A percentile compares a stretch with the other conserved stretches of the same genome.
phyloP scores from a whole-genome alignment of 2,113 vertebrate genomes.

The Lipotes vexillifer region DNA sequence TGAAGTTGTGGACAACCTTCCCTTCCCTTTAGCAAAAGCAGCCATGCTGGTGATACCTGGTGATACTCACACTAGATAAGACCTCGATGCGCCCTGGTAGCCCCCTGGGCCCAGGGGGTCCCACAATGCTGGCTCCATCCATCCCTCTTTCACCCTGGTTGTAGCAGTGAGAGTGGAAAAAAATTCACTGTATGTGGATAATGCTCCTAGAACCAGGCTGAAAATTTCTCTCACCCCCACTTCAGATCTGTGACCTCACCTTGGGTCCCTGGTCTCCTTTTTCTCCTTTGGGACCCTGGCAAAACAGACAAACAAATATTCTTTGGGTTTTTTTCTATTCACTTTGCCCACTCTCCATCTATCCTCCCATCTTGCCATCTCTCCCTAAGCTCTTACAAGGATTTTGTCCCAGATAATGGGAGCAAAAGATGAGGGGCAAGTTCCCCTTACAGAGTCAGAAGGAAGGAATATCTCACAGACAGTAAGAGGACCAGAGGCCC shows the following conservation, averaged over 20 bases:
- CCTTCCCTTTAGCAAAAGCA: neutral
- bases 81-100: constrained; percentile 84
- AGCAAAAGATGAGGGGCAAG: neutral
- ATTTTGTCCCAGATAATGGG: neutral
- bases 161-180: constrained; percentile 8
- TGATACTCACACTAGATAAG: constrained; percentile 85
- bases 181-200: neutral
- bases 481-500: neutral
- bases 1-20: neutral
- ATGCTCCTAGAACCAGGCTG: neutral
- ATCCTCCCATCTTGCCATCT: neutral
- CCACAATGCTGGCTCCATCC: constrained; percentile 83
- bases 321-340: neutral
- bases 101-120: constrained; percentile 90
- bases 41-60: no score
- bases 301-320: constrained; percentile 27
- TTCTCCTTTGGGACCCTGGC: constrained; percentile 87
- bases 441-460: neutral
- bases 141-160: constrained; percentile 88
- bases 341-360: neutral
- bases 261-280: constrained; percentile 88
- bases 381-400: neutral
- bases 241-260: constrained; percentile 79
- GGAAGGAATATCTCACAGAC: neutral
- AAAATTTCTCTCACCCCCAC: neutral